Conservation (phyloP, 2,113 vertebrate genomes). For the Pristiophorus japonicus region DNA sequence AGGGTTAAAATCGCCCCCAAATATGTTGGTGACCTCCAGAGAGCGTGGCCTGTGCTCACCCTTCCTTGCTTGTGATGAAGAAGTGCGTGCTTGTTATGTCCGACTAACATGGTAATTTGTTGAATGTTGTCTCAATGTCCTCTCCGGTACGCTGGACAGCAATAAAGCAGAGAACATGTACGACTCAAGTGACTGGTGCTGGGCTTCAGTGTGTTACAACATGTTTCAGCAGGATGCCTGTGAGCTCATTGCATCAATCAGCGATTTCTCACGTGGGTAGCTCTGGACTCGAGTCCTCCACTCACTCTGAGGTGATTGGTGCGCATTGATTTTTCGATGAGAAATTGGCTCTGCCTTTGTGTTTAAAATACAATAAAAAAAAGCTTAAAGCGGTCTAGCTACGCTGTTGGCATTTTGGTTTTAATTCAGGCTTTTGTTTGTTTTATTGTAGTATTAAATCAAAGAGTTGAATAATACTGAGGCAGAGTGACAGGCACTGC, state of each 20-base stretch:
- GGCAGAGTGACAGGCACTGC: not conserved
- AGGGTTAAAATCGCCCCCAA: too few species aligned
- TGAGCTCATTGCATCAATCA: not conserved
- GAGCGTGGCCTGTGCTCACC: too few species aligned
- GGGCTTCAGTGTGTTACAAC: not conserved
- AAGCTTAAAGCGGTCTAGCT: not conserved
- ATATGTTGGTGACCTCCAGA: not conserved
- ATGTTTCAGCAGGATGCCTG: not conserved
- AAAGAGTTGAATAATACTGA: not conserved
- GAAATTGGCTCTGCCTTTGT: not conserved
- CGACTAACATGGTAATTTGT: not conserved
- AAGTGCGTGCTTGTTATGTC: not conserved
- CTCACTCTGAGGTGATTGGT: not conserved
- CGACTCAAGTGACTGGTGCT: not conserved
- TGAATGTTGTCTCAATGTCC: not conserved
- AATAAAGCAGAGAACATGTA: not conserved
- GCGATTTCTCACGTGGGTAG: not conserved
- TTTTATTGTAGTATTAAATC: not conserved
- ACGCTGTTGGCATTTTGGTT: not conserved
- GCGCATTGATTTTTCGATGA: slow-evolving; percentile 3
- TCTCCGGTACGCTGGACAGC: not conserved
- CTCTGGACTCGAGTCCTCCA: not conserved
- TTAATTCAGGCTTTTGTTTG: not conserved
- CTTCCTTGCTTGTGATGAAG: not conserved
- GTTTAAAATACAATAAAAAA: not conserved